A percentile compares a stretch with the other conserved stretches of the same genome.
Evolutionary conservation across 2,113 vertebrate genomes (phyloP).

Genomic region (Anarhynchus alexandrinus): DNA sequence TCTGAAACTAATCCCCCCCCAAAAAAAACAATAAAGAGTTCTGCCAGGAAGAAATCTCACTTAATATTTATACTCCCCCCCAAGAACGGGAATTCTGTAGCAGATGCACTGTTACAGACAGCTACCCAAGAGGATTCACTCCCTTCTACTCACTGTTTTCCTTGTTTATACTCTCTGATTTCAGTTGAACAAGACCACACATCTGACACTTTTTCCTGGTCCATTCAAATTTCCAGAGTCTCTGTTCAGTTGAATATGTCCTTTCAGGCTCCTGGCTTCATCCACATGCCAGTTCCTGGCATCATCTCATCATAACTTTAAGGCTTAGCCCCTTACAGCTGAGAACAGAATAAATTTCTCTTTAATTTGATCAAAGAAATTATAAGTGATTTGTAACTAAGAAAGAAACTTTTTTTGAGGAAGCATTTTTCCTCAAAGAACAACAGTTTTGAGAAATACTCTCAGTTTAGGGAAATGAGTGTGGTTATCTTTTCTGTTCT

Average conservation of each 20-base stretch:
- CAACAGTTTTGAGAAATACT: background rate
- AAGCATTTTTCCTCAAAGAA: background rate
- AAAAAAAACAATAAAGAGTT: too few relatives aligned
- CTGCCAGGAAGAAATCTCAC: too few relatives aligned
- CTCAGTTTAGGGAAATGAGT: background rate
- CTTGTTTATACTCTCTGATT: background rate
- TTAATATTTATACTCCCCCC: background rate
- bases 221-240: background rate
- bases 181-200: background rate
- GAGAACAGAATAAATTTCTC: background rate
- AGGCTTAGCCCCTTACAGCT: background rate
- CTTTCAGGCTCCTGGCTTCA: background rate
- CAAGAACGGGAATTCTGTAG: background rate
- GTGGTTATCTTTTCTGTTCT: background rate
- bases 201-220: background rate
- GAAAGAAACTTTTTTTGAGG: background rate
- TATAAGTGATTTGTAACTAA: rapidly evolving
- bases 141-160: background rate
- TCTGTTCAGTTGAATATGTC: background rate
- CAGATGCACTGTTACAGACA: background rate
- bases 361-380: background rate
- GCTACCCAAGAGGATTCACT: background rate
- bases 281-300: background rate
- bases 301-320: background rate
- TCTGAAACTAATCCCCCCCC: too few relatives aligned